Conservation (phyloP, 2,888 invertebrate genomes). For the Brachypterus glaber region DNA sequence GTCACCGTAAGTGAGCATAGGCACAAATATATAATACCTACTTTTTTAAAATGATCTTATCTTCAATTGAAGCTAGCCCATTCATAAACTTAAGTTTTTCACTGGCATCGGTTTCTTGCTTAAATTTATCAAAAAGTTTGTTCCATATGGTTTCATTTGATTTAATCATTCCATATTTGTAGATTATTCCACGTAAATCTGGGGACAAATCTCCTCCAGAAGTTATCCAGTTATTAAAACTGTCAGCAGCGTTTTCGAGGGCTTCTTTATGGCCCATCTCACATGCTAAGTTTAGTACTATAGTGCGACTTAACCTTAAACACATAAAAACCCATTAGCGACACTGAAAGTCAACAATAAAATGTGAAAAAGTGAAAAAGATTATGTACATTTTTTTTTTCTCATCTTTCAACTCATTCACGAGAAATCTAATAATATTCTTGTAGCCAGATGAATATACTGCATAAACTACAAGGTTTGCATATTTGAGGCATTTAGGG, state of each 20-base stretch:
- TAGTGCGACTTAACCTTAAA: slow-evolving; percentile 54
- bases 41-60: slow-evolving; percentile 58
- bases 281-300: slow-evolving; percentile 57
- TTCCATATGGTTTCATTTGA: slow-evolving; percentile 62
- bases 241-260: slow-evolving; percentile 45
- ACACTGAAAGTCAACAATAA: no score
- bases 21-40: no score
- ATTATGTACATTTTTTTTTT: no score
- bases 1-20: no score
- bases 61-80: slow-evolving; percentile 60
- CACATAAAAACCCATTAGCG: no score
- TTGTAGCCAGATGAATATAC: no score
- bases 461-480: no score
- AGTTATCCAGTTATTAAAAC: slow-evolving; percentile 55
- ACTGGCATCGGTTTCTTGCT: slow-evolving; percentile 64
- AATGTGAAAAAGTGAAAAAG: no score
- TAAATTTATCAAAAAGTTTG: slow-evolving; percentile 61
- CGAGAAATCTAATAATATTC: no score
- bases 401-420: no score
- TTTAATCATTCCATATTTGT: slow-evolving; percentile 57
- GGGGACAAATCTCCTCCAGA: slow-evolving; percentile 44
- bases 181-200: slow-evolving; percentile 56
- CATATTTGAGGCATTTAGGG: no score
- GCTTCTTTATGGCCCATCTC: slow-evolving; percentile 52
- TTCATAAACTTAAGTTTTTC: slow-evolving; percentile 65